Conservation (phyloP, 1,140 invertebrate species). For the Maconellicoccus hirsutus region DNA sequence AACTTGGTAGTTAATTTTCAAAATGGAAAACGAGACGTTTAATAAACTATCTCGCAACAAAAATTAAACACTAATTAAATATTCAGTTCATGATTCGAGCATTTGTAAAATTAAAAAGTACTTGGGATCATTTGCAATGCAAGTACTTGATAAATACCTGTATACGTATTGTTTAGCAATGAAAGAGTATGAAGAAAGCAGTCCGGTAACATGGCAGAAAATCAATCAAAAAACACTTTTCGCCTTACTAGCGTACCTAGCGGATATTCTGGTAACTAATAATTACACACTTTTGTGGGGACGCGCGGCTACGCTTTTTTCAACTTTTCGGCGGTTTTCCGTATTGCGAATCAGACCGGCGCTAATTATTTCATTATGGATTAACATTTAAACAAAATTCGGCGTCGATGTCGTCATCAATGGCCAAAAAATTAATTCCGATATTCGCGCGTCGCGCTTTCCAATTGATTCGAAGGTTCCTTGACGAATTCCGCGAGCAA, state of each 20-base stretch:
- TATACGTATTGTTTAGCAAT: background rate
- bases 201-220: slow-evolving; percentile 14
- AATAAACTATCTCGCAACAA: too few species aligned
- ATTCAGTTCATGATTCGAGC: background rate
- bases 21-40: too few species aligned
- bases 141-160: background rate
- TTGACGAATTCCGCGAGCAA: too few species aligned
- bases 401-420: background rate
- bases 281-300: background rate
- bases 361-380: slow-evolving; percentile 4
- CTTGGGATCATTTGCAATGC: background rate
- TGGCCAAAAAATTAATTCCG: background rate
- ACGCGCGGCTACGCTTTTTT: background rate
- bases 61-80: too few species aligned
- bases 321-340: background rate
- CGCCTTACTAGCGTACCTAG: background rate
- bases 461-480: too few species aligned
- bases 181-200: background rate
- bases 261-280: background rate
- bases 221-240: slow-evolving; percentile 18
- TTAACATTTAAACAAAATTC: background rate
- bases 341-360: background rate
- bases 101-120: background rate
- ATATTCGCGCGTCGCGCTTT: too few species aligned
- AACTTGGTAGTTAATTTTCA: too few species aligned